Base-by-base conservation (phyloP, 2,888 invertebrate species). In the Deroplatys truncata region DNA sequence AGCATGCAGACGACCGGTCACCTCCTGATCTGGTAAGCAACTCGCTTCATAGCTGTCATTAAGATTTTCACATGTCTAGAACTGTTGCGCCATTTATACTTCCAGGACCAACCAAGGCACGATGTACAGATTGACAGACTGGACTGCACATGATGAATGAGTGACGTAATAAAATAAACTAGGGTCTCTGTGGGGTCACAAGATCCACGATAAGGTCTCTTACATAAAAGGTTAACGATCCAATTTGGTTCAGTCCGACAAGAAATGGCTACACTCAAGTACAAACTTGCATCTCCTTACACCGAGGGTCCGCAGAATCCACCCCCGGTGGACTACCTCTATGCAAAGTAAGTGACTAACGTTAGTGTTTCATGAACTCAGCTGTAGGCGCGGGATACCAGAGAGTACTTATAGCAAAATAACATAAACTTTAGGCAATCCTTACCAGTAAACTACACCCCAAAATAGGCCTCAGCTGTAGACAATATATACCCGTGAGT, bases 251-350 rank as follows among this genome's bases (percentile, higher is more conserved):
- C 25, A 72, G 56, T 72, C 20, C 5, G 16, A 20, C 56, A 25
- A 16, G 25, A 20, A 28, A 95, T 95, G 95, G 94, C 95, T 9
- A 95, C 95, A 15, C 92, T 92, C 29, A 94, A 94, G 91, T 95
- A 94, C 91, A 93, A 93, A 56, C 94, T 94, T 84, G 92, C 93
- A 56, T 95, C 95, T 20, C 95, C 95, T 2, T 95, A 95, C 91
- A 91, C 91, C 4, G 92, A 91, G 84, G 90, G 93, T 0, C 91
- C 92, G 20, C 91, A 92, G 13, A 91, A 91, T 0, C 93, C 94
- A 85, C 94, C 95, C 0, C 91, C 92, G 56, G 94, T 94, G 85
- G 95, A 95, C 92, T 94, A 94, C 91, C 91, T 93, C 5, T 93
- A 94, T 90, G 93, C 93, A n/a, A 92, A 94, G 95, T 95, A 92